Percentiles rank a stretch among this genome's conserved stretches.
Evolutionary conservation across 2,113 vertebrate species (phyloP).

Genomic region (Numenius arquata): DNA sequence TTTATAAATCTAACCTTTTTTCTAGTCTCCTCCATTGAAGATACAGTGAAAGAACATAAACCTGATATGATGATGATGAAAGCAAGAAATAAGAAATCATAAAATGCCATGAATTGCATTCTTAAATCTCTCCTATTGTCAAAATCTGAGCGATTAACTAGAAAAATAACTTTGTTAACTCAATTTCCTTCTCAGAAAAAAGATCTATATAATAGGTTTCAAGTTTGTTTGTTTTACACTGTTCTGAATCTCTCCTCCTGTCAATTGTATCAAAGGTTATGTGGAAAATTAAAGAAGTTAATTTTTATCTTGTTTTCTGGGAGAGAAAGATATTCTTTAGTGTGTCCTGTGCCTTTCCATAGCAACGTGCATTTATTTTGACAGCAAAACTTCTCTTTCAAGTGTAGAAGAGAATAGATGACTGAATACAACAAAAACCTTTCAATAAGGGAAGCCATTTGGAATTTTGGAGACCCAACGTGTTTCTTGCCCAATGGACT

Average conservation of each 20-base stretch:
- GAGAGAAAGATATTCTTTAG: background rate
- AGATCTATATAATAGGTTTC: background rate
- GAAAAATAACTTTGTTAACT: background rate
- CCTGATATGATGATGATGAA: background rate
- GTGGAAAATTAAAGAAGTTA: background rate
- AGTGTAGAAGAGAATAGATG: background rate
- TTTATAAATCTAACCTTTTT: background rate
- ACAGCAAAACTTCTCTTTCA: background rate
- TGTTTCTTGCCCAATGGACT: constrained; percentile 59
- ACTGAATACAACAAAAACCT: constrained; percentile 18
- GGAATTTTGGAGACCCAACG: constrained; percentile 42
- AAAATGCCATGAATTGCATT: background rate
- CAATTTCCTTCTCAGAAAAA: background rate
- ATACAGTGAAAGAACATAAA: background rate
- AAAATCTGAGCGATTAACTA: background rate
- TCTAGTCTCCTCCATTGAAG: background rate
- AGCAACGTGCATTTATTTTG: background rate
- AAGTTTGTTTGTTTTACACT: background rate
- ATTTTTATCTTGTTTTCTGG: background rate
- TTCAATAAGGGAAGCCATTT: constrained; percentile 30
- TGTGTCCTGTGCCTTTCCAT: background rate
- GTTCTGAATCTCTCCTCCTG: background rate
- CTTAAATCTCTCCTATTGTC: background rate
- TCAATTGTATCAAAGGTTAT: background rate
- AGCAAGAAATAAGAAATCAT: background rate